Evolutionary conservation across 1,140 invertebrate genomes (phyloP), one percentile per base, ranked within the genome.

Genomic region (Macrostomum lignano): DNA sequence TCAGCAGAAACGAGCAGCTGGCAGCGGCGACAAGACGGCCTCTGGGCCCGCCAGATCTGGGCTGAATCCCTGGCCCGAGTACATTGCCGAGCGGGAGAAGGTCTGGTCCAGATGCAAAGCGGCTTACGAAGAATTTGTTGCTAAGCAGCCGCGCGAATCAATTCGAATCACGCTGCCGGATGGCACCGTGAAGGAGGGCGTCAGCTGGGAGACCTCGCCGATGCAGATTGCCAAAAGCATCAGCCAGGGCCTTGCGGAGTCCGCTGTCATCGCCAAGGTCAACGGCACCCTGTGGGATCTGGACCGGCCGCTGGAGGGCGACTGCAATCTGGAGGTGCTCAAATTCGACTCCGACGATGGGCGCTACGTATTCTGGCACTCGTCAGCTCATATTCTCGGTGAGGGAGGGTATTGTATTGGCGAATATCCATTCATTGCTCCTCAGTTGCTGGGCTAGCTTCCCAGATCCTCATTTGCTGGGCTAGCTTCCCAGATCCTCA

Each of bases 311-410:
- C 61, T 98, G 13, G 86, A 96, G 60, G 53, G 44, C 5, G 69
- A 73, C 52, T 44, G 55, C 26, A 76, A 73, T 46, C 51, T 98
- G 17, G 66, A 88, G 42, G 55, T 98, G 0, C 55, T 96, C 0
- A 86, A 88, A 45, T 94, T 96, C 62, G 78, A 93, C 46, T 70
- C 91, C 58, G 68, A 75, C 20, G 84, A 96, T 48, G 68, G 65
- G 20, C 71, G 81, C 49, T 70, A 77, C 44, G 88, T 96, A 0
- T 96, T 94, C 55, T 96, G 91, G 88, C 88, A 98, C 56, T 93
- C 84, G 0, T 81, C 81, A 17, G 91, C 91, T 20, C 91, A 98
- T 51, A 71, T 96, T 44, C 62, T 98, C 20, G 91, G 91, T 7
- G n/a, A n/a, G n/a, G n/a, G n/a, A n/a, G n/a, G n/a, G n/a, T n/a